Evolutionary conservation across 2,797 vertebrate genomes (phyloP).

Genomic region (Pygocentrus nattereri): DNA sequence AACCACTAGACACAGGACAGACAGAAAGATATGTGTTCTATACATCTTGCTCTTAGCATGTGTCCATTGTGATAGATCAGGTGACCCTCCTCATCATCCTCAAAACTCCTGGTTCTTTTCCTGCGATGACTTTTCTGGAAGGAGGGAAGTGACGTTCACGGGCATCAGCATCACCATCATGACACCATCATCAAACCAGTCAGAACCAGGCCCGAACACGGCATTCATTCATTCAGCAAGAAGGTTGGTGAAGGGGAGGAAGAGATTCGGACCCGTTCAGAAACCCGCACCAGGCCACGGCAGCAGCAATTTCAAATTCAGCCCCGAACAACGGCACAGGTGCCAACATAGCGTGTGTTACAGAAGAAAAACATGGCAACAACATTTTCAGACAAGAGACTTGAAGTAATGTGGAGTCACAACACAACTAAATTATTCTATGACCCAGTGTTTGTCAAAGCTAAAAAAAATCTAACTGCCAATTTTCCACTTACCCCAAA

Average conservation of each 20-base stretch:
- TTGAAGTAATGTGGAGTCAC: constrained; percentile 67
- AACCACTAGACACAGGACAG: constrained; percentile 69
- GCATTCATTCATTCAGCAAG: constrained; percentile 82
- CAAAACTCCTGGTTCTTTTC: constrained; percentile 83
- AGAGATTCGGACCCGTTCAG: constrained; percentile 79
- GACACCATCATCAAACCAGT: constrained; percentile 67
- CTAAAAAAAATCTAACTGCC: no score
- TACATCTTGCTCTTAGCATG: constrained; percentile 90
- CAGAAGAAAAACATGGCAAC: constrained; percentile 95
- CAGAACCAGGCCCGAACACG: constrained; percentile 83
- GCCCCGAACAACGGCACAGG: constrained; percentile 84
- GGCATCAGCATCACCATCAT: constrained; percentile 34
- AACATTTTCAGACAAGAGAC: constrained; percentile 85
- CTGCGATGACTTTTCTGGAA: constrained; percentile 77
- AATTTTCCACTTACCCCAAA: no score
- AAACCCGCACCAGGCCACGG: constrained; percentile 79
- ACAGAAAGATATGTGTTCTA: constrained; percentile 69
- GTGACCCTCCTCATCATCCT: constrained; percentile 91
- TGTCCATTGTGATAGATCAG: constrained; percentile 91
- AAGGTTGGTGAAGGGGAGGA: constrained; percentile 59
- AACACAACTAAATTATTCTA: constrained; percentile 32
- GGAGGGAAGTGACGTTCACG: constrained; percentile 36
- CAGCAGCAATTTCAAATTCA: constrained; percentile 88
- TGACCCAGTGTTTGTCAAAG: no score
- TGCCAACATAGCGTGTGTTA: constrained; percentile 89